phyloP scores from a whole-genome alignment of 2,888 invertebrate genomes.

The Dusona sp. region DNA sequence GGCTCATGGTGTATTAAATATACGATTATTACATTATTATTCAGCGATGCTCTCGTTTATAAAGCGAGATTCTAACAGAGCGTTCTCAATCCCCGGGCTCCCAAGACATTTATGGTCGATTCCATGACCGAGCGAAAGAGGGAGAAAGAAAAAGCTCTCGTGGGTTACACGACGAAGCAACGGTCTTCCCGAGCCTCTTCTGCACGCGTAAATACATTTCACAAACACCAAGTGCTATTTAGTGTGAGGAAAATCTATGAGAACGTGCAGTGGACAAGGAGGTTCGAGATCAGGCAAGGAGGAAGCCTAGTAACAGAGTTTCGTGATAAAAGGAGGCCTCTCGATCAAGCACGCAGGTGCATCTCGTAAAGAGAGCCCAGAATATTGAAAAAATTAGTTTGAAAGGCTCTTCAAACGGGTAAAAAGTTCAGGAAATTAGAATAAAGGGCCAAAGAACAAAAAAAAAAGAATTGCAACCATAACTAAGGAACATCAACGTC shows the following conservation, averaged over 20 bases:
- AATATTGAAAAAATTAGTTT: neutral
- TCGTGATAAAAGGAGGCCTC: neutral
- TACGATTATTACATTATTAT: constrained; percentile 66
- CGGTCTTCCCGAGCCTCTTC: constrained; percentile 45
- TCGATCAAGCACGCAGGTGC: constrained; percentile 3
- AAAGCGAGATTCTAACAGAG: constrained; percentile 57
- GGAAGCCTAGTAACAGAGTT: constrained; percentile 15
- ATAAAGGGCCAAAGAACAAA: neutral
- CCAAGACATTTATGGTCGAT: constrained; percentile 65
- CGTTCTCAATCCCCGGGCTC: constrained; percentile 56
- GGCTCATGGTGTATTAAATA: constrained; percentile 24
- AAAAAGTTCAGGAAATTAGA: neutral
- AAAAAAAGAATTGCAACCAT: neutral
- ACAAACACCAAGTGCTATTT: neutral
- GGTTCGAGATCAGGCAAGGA: constrained; percentile 8
- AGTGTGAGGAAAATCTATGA: constrained; percentile 10
- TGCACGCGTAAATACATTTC: neutral
- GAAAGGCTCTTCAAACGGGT: neutral
- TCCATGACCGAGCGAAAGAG: constrained; percentile 23
- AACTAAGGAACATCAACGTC: neutral
- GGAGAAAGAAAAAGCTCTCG: neutral
- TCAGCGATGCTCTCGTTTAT: constrained; percentile 67
- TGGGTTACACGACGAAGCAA: constrained; percentile 32
- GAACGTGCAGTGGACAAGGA: neutral
- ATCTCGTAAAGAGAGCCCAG: neutral